Evolutionary conservation across 2,797 vertebrate species (phyloP).

Genomic region (Babyrousa celebensis): DNA sequence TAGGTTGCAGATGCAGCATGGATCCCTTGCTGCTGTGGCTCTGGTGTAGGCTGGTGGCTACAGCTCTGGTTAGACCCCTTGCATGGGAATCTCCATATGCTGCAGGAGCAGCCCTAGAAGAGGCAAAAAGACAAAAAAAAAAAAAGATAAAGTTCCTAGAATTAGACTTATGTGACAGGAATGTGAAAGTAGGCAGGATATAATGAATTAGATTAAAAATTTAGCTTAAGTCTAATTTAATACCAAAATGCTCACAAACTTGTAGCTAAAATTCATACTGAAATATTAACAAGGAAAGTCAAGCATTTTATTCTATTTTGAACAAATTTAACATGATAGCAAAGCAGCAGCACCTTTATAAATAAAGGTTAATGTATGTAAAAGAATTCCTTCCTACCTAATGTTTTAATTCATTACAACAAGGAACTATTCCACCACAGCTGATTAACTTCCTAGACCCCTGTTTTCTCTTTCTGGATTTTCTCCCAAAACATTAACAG

Average conservation of each 20-base stretch:
- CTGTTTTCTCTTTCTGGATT: not conserved
- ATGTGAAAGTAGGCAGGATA: not conserved
- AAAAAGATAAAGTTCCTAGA: not conserved
- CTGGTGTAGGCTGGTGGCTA: too few species aligned
- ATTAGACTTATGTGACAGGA: not conserved
- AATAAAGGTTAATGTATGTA: not conserved
- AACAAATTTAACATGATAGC: conserved; percentile 27
- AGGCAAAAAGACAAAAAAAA: too few species aligned
- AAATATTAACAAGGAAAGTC: not conserved
- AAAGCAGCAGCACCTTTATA: not conserved
- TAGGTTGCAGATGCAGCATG: too few species aligned
- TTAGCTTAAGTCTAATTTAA: conserved; percentile 38
- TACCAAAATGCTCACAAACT: conserved; percentile 42
- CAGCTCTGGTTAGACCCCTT: too few species aligned
- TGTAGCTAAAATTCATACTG: conserved; percentile 1
- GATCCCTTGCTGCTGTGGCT: too few species aligned
- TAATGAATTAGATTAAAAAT: not conserved
- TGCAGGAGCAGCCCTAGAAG: too few species aligned
- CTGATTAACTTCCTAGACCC: not conserved
- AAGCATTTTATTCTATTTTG: conserved; percentile 38
- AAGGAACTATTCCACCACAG: not conserved
- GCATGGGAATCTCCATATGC: too few species aligned
- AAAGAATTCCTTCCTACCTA: not conserved
- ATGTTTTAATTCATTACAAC: conserved; percentile 40
- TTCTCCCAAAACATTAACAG: conserved; percentile 22